A percentile compares a stretch with the other conserved stretches of the same genome.
Evolutionary conservation across 2,113 vertebrate species (phyloP).

Genomic region (Poeciliopsis turrubarensis): DNA sequence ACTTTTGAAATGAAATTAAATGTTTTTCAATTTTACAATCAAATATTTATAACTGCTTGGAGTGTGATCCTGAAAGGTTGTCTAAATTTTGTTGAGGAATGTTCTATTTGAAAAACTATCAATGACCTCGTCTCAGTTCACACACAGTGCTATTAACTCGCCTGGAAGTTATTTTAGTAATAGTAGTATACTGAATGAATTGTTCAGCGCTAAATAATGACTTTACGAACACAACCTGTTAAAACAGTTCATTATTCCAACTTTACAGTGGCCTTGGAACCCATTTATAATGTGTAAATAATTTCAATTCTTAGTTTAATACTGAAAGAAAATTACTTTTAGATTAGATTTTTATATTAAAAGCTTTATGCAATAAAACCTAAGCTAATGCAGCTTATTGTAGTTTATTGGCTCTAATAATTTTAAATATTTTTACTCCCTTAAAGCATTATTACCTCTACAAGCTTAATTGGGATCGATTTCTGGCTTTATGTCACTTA

Average conservation of each 20-base stretch:
- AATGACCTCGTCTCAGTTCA: too few relatives aligned
- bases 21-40: neutral
- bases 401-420: neutral
- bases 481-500: neutral
- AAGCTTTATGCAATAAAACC: neutral
- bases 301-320: neutral
- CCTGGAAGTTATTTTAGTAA: too few relatives aligned
- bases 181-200: neutral
- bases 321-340: neutral
- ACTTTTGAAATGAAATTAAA: neutral
- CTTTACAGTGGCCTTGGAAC: neutral
- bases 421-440: neutral
- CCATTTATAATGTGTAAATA: neutral
- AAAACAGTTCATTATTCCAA: neutral
- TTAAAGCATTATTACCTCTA: neutral
- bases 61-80: neutral
- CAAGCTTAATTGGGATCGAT: neutral
- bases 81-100: too few relatives aligned
- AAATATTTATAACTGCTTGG: too few relatives aligned
- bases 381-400: neutral
- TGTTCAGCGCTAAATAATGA: neutral
- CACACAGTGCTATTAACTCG: too few relatives aligned
- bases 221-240: neutral
- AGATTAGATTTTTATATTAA: neutral
- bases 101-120: too few relatives aligned